Evolutionary conservation across 2,797 vertebrate genomes (phyloP).

Genomic region (Thaleichthys pacificus): DNA sequence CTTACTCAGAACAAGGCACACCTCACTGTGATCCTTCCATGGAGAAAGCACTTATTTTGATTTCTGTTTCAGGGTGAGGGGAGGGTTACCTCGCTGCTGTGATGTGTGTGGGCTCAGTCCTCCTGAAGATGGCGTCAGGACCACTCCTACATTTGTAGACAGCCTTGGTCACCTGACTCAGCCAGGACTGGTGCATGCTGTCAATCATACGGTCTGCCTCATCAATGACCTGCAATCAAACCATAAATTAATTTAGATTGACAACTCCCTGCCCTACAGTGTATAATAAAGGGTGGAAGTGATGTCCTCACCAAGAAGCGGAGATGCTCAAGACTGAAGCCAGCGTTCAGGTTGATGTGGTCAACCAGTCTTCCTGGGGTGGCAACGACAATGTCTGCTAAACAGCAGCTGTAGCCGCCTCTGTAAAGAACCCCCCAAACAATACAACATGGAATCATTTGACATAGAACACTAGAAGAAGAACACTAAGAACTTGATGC

Average conservation of each 20-base stretch:
- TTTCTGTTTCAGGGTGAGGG: not conserved
- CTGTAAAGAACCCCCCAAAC: slow-evolving; percentile 42
- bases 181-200: slow-evolving; percentile 93
- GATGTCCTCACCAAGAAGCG: slow-evolving; percentile 83
- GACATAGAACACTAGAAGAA: not conserved
- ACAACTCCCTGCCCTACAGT: too few relatives aligned
- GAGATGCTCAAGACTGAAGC: slow-evolving; percentile 84
- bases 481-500: too few relatives aligned
- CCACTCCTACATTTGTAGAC: slow-evolving; percentile 61
- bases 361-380: slow-evolving; percentile 94
- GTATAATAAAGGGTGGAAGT: too few relatives aligned
- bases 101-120: slow-evolving; percentile 66
- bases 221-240: slow-evolving; percentile 82
- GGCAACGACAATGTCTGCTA: slow-evolving; percentile 91
- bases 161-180: slow-evolving; percentile 82
- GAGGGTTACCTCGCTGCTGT: slow-evolving; percentile 84
- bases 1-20: not conserved
- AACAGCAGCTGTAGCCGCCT: slow-evolving; percentile 68
- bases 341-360: slow-evolving; percentile 85
- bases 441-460: too few relatives aligned
- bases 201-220: slow-evolving; percentile 97
- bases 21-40: not conserved
- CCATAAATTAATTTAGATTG: not conserved
- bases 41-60: not conserved
- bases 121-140: slow-evolving; percentile 63